These are phyloP conservation scores for Noctua janthe DNA, from an alignment of 2,888 invertebrate species.

Conservation along the genomic window DNA sequence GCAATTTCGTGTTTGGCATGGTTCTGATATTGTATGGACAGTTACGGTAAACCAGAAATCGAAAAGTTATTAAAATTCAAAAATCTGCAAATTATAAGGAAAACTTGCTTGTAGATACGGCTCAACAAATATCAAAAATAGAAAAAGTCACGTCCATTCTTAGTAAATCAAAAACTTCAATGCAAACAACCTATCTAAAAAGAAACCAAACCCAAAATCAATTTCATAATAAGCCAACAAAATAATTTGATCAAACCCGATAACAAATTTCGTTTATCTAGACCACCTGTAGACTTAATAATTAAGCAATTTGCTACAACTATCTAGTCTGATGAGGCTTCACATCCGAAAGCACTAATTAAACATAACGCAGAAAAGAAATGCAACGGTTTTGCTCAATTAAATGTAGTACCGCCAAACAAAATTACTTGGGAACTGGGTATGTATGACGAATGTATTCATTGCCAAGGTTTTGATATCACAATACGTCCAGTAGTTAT, in stretches of 20 bases:
- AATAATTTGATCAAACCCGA: constrained; percentile 48
- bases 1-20: constrained; percentile 52
- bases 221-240: constrained; percentile 41
- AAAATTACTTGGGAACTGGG: constrained; percentile 72
- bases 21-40: constrained; percentile 44
- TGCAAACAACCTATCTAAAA: constrained; percentile 16
- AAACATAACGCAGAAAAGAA: constrained; percentile 63
- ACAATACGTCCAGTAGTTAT: constrained; percentile 69
- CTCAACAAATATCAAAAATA: background rate
- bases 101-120: background rate
- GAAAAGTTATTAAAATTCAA: background rate
- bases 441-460: constrained; percentile 68
- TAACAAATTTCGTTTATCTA: constrained; percentile 53
- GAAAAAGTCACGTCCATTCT: background rate
- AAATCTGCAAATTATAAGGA: background rate
- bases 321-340: constrained; percentile 35
- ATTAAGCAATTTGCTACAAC: constrained; percentile 57
- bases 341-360: constrained; percentile 68
- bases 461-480: constrained; percentile 78
- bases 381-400: constrained; percentile 61
- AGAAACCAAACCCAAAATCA: constrained; percentile 35
- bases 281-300: constrained; percentile 53
- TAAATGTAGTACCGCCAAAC: constrained; percentile 60
- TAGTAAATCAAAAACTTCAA: background rate
- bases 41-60: constrained; percentile 28